These are phyloP conservation scores for Lasioglossum morio DNA, from an alignment of 2,888 invertebrate genomes.

Conservation along the genomic window DNA sequence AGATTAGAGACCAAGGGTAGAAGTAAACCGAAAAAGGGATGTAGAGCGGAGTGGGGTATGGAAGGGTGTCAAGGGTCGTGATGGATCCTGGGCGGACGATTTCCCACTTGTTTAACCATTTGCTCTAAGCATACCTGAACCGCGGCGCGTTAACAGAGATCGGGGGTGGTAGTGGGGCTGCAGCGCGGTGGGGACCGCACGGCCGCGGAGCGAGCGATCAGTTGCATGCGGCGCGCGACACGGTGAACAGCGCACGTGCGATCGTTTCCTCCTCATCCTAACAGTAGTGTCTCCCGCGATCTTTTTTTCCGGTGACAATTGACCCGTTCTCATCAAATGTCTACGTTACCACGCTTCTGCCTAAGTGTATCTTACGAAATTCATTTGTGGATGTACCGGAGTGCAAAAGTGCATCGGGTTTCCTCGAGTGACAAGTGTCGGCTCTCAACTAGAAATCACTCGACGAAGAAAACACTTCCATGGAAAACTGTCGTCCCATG, in stretches of 20 bases:
- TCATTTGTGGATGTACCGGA: background rate
- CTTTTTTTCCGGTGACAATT: conserved; percentile 4
- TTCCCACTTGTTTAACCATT: conserved; percentile 4
- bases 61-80: background rate
- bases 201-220: conserved; percentile 69
- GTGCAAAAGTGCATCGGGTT: conserved; percentile 23
- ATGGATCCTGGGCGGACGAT: background rate
- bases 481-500: background rate
- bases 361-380: background rate
- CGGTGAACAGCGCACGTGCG: conserved; percentile 49
- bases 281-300: conserved; percentile 16
- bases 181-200: conserved; percentile 49
- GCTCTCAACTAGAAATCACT: background rate
- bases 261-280: background rate
- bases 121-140: conserved; percentile 12
- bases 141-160: conserved; percentile 10
- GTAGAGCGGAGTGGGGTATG: background rate
- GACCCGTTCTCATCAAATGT: background rate
- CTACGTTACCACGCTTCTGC: background rate
- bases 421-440: conserved; percentile 18
- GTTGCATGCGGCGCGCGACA: conserved; percentile 79
- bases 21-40: background rate
- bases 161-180: conserved; percentile 37
- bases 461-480: background rate
- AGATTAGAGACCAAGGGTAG: background rate